Percentiles rank a stretch among this genome's conserved stretches.
These are phyloP conservation scores for Cataglyphis hispanica DNA, from an alignment of 1,140 invertebrate genomes.

Conservation along the genomic window DNA sequence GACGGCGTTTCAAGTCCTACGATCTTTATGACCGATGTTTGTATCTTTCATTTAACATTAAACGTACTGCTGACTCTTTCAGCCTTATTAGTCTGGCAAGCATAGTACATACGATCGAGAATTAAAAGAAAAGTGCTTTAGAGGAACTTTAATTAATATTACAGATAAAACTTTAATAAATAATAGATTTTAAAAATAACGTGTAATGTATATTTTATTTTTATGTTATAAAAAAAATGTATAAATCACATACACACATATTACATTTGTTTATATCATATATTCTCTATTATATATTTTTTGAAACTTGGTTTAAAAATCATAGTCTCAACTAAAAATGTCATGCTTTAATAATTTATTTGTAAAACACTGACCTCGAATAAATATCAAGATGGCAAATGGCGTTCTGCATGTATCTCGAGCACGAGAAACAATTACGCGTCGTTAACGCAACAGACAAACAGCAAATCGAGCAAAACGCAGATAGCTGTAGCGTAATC, in stretches of 20 bases:
- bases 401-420: not conserved
- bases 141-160: not conserved
- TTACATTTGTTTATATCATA: not conserved
- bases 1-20: not conserved
- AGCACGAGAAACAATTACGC: slow-evolving; percentile 50
- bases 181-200: slow-evolving; percentile 3
- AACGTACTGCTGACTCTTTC: not conserved
- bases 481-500: slow-evolving; percentile 70
- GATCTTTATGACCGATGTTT: not conserved
- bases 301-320: not conserved
- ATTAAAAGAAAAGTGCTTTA: not conserved
- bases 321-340: slow-evolving; percentile 8
- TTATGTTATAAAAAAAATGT: not conserved
- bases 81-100: not conserved
- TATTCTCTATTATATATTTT: not conserved
- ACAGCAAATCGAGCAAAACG: slow-evolving; percentile 17
- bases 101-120: not conserved
- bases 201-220: not conserved
- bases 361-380: not conserved
- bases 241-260: too few relatives aligned
- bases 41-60: not conserved
- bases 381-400: not conserved
- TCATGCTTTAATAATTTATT: not conserved
- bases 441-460: slow-evolving; percentile 25
- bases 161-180: not conserved